Evolutionary conservation across 92 coral and sea anemone species (phyloP).

Genomic region (Desmophyllum pertusum): DNA sequence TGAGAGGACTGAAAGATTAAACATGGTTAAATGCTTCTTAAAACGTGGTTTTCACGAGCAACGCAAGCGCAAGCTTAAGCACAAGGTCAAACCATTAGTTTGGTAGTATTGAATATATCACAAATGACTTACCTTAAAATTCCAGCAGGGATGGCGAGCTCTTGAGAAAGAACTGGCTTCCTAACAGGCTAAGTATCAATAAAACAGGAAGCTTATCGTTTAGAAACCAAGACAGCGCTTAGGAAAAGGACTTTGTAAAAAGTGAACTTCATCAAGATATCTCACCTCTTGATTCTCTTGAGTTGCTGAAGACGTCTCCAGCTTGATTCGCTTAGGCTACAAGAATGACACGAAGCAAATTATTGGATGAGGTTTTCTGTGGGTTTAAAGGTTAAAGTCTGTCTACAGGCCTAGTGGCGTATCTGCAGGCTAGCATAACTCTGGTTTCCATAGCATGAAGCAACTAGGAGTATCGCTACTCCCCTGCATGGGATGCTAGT

Average conservation of each 20-base stretch:
- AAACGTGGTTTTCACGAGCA: neutral
- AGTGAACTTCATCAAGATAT: neutral
- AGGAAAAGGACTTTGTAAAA: neutral
- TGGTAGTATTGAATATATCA: neutral
- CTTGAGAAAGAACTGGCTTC: neutral
- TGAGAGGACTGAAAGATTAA: conserved; percentile 49
- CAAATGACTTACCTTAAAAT: conserved; percentile 16
- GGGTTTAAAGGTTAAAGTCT: no score
- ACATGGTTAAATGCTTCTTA: neutral
- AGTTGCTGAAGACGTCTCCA: neutral
- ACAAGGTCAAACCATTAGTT: neutral
- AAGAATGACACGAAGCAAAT: neutral
- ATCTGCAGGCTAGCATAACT: no score
- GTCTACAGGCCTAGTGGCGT: no score
- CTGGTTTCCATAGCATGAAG: no score
- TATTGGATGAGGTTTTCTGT: no score
- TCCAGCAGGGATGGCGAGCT: conserved; percentile 25
- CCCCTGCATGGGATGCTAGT: no score
- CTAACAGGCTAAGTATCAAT: neutral
- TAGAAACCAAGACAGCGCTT: neutral
- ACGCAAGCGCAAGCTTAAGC: neutral
- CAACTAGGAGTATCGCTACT: no score
- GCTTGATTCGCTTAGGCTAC: conserved; percentile 22
- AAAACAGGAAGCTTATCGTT: neutral
- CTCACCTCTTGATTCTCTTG: conserved; percentile 27